A percentile compares a stretch with the other conserved stretches of the same genome.
These are phyloP conservation scores for Cantharis rufa DNA, from an alignment of 2,888 invertebrate species.

Conservation along the genomic window DNA sequence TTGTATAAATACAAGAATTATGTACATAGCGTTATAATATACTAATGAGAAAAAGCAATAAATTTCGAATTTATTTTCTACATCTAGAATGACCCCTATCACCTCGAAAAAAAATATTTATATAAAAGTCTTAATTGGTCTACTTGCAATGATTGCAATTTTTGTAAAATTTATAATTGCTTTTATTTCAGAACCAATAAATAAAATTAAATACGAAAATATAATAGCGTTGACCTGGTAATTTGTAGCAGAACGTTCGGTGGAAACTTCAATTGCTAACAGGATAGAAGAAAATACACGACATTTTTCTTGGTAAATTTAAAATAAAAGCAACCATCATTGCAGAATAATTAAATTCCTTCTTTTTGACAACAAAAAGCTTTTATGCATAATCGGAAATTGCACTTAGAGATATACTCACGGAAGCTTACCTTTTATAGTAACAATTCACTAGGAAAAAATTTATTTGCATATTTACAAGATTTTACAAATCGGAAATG, in stretches of 20 bases:
- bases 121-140: not conserved
- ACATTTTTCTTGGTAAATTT: no score
- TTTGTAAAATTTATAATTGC: not conserved
- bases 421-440: not conserved
- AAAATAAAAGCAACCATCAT: not conserved
- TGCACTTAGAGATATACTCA: not conserved
- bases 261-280: no score
- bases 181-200: not conserved
- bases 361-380: not conserved
- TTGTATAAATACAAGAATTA: conserved; percentile 13
- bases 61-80: not conserved
- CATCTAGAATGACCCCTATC: not conserved
- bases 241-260: no score
- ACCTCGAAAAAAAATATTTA: not conserved
- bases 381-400: not conserved
- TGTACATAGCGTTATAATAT: conserved; percentile 4
- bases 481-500: not conserved
- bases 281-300: no score
- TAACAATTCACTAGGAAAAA: not conserved
- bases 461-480: not conserved
- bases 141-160: not conserved
- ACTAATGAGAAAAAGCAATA: not conserved
- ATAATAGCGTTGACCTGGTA: no score
- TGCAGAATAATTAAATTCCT: not conserved
- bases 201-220: no score